Evolutionary conservation across 1,140 invertebrate species (phyloP), one percentile per base, ranked within the genome.

Genomic region (Maniola jurtina): DNA sequence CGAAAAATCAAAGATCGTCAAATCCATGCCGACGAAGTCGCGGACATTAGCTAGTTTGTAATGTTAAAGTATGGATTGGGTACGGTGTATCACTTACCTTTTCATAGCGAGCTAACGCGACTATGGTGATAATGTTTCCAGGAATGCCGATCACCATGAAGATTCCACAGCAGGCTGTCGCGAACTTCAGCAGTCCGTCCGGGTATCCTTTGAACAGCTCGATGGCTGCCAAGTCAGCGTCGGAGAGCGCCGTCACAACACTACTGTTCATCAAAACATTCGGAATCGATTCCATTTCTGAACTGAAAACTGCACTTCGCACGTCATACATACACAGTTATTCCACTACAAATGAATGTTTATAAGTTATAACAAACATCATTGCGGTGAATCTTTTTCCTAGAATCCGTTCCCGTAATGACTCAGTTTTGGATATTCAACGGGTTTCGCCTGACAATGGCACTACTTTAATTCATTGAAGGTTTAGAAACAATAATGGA

Each of bases 131-230:
- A 16, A 96, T 88, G 82, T 96, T 97, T 1, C 95, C 96, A 11
- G 95, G 95, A 25, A 97, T 94, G 10, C 96, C 95, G 55, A 97
- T 89, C 65, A 95, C 80, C 91, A 96, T 95, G 86, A 96, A 96
- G 4, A 96, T 80, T 2, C 95, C 82, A 84, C 95, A 96, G 75
- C 93, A 94, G 54, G 92, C 87, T 11, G 94, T 93, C 5, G 95
- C 95, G 57, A 96, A 94, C 40, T 93, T 89, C 42, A 96, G 86
- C 61, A 96, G 83, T 42, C 91, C 92, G 1, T 92, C 86, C 5
- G 95, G 94, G 78, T 96, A 96, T 35, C 93, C 94, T 38, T 91
- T 81, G 81, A 96, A 96, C n/a, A 96, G 91, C 59, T 93, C 61
- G 61, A 90, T 77, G 6, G 75, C 62, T 33, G 80, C 83, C 70